Conservation (phyloP, 2,797 vertebrate species). For the Rallus crepitans region DNA sequence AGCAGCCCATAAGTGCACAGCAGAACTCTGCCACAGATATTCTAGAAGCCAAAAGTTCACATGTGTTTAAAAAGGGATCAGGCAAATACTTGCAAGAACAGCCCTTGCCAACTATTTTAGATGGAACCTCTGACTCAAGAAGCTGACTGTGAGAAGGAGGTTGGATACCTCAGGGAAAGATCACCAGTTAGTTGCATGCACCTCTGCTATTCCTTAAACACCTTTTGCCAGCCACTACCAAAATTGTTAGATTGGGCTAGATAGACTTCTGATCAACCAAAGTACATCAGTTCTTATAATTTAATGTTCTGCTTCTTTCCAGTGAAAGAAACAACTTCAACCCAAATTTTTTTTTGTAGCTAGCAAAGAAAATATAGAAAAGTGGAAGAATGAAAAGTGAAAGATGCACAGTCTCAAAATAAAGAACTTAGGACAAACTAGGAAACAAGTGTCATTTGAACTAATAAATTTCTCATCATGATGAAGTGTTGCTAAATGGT, state of each 20-base stretch:
- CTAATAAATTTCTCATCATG: background rate
- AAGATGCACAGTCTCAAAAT: background rate
- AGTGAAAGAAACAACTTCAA: background rate
- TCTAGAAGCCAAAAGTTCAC: background rate
- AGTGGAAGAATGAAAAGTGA: background rate
- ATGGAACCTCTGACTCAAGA: background rate
- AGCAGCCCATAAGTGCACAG: background rate
- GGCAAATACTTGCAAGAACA: background rate
- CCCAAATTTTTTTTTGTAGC: background rate
- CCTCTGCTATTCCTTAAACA: background rate
- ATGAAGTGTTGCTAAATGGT: background rate
- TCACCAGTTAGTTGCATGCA: background rate
- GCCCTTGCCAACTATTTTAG: background rate
- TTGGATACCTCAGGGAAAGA: background rate
- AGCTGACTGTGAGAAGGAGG: background rate
- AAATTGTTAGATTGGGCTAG: background rate
- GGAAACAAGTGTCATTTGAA: background rate
- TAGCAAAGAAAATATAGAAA: background rate
- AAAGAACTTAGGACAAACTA: background rate
- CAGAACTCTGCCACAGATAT: background rate
- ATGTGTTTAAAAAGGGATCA: background rate
- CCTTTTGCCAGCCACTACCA: background rate
- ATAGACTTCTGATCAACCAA: background rate
- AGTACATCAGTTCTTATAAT: background rate
- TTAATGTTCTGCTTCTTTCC: background rate